phyloP scores from a whole-genome alignment of 2,797 vertebrate genomes.

The Bryconaethiops microstoma region DNA sequence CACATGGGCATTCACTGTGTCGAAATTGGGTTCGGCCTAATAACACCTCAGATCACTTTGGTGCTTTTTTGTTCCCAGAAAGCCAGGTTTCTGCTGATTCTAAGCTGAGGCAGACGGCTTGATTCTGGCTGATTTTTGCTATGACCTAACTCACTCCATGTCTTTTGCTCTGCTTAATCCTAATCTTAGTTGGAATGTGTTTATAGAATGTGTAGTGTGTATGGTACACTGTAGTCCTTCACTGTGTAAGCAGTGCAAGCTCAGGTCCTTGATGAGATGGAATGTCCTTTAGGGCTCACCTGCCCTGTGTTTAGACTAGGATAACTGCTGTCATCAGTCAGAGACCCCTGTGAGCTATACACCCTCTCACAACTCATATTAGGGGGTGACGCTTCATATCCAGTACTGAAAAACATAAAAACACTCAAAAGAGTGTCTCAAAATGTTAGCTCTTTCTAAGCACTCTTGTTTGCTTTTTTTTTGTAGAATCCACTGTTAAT shows the following conservation, averaged over 20 bases:
- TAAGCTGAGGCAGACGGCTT: not conserved
- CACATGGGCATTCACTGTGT: not conserved
- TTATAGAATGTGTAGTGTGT: conserved; percentile 14
- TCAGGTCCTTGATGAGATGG: not conserved
- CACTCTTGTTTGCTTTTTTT: too few relatives aligned
- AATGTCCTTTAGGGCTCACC: not conserved
- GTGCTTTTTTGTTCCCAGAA: not conserved
- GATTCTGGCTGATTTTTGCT: not conserved
- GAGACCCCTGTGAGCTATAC: not conserved
- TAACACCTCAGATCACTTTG: not conserved
- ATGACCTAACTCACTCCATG: conserved; percentile 6
- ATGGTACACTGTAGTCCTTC: not conserved
- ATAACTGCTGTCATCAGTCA: not conserved
- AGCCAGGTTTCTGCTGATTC: not conserved
- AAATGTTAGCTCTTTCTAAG: too few relatives aligned
- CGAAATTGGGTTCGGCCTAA: not conserved
- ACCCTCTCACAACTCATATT: not conserved
- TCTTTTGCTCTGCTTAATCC: conserved; percentile 16
- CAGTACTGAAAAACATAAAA: too few relatives aligned
- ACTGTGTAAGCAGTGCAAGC: conserved; percentile 4
- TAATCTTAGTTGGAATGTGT: conserved; percentile 22
- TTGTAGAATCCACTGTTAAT: too few relatives aligned
- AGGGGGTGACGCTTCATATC: too few relatives aligned
- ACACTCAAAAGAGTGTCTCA: too few relatives aligned
- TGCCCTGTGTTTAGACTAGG: not conserved